Conservation (phyloP, 2,113 vertebrate genomes). For the Mastomys natalensis region DNA sequence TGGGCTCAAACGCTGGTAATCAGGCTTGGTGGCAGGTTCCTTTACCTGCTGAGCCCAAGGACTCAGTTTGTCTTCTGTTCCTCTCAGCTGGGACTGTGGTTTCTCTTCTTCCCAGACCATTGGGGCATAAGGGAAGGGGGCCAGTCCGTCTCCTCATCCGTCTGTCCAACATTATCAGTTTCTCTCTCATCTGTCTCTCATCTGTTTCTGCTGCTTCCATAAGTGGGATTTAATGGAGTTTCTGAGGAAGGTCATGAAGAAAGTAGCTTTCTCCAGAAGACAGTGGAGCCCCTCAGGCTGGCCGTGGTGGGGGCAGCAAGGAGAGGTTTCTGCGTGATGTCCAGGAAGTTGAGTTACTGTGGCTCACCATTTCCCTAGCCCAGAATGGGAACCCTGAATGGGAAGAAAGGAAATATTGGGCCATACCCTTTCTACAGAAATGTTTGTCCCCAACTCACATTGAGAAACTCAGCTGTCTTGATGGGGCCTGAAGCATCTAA, state of each 20-base stretch:
- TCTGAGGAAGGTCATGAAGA: neutral
- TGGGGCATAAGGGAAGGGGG: neutral
- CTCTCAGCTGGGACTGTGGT: neutral
- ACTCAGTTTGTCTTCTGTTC: neutral
- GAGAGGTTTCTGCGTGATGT: constrained; percentile 6
- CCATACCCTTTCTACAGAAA: constrained; percentile 39
- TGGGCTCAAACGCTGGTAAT: too few species aligned
- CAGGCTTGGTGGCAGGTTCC: neutral
- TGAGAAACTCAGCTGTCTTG: neutral
- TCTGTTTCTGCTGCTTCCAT: neutral
- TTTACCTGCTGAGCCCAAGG: neutral
- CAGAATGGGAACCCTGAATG: neutral
- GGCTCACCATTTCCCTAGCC: neutral
- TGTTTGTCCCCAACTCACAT: neutral
- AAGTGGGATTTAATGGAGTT: constrained; percentile 6
- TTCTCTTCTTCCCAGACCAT: neutral
- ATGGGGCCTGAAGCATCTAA: constrained; percentile 28
- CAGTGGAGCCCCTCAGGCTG: neutral
- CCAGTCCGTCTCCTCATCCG: neutral
- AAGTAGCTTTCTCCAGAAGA: constrained; percentile 1
- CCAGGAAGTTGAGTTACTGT: neutral
- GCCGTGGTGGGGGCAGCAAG: neutral
- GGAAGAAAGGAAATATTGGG: neutral
- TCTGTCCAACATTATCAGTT: neutral
- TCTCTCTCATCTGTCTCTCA: neutral